Percentiles rank a stretch among this genome's conserved stretches.
These are phyloP conservation scores for Ondatra zibethicus DNA, from an alignment of 2,113 vertebrate genomes.

Conservation along the genomic window DNA sequence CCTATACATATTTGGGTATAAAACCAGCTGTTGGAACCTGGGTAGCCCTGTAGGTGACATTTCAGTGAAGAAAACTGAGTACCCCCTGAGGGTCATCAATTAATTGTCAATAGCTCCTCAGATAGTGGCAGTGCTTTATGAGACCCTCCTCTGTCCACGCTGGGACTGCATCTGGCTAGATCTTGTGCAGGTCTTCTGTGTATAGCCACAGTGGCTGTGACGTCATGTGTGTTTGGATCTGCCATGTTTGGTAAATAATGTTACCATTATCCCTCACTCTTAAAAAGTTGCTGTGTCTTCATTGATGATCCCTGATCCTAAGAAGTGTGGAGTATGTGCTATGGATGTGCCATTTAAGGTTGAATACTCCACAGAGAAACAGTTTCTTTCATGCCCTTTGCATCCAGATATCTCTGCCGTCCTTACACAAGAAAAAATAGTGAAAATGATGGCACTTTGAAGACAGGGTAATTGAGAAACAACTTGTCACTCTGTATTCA, in stretches of 20 bases:
- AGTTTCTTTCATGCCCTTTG: background rate
- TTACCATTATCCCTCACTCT: background rate
- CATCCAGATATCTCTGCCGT: background rate
- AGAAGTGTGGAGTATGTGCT: background rate
- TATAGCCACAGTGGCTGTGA: background rate
- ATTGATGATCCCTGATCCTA: background rate
- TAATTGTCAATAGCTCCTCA: background rate
- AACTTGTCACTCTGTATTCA: background rate
- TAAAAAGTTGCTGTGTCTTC: background rate
- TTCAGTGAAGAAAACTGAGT: background rate
- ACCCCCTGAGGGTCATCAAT: background rate
- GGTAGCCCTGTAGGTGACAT: fast-evolving
- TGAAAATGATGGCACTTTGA: background rate
- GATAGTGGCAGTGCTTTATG: too few species aligned
- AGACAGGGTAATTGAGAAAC: background rate
- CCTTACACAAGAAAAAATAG: background rate
- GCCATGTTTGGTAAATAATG: background rate
- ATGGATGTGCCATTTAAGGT: background rate
- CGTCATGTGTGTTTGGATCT: background rate
- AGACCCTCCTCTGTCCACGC: background rate
- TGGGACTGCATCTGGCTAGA: background rate
- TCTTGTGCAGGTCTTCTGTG: background rate
- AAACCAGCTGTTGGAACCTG: too few species aligned
- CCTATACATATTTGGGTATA: background rate
- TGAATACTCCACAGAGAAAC: background rate